These are phyloP conservation scores for Callorhinus ursinus DNA, from an alignment of 2,113 vertebrate species.

Conservation along the genomic window DNA sequence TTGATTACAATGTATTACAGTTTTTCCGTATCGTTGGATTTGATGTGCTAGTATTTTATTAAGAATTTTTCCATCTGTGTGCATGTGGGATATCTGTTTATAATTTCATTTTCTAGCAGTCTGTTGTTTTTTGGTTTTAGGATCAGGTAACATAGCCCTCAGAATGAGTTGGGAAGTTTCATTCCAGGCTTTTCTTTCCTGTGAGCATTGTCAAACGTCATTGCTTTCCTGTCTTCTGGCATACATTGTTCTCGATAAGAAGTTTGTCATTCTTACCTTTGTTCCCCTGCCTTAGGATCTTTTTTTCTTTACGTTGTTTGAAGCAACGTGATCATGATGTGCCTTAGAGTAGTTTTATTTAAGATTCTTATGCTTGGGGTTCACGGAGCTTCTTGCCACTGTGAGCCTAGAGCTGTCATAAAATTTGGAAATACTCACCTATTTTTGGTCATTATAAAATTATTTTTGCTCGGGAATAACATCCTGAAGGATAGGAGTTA, in stretches of 20 bases:
- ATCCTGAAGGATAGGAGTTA: not conserved
- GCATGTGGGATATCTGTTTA: not conserved
- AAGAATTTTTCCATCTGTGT: not conserved
- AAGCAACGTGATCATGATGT: not conserved
- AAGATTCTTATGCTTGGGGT: not conserved
- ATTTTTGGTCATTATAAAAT: not conserved
- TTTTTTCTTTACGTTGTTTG: not conserved
- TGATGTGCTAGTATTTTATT: not conserved
- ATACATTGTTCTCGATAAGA: not conserved
- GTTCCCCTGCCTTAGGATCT: no score
- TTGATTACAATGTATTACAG: rapidly evolving
- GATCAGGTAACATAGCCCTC: not conserved
- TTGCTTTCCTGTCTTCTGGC: not conserved
- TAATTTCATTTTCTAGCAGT: not conserved
- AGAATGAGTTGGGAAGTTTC: not conserved
- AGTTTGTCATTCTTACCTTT: not conserved
- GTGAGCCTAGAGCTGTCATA: not conserved
- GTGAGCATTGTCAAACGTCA: not conserved
- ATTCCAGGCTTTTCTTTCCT: not conserved
- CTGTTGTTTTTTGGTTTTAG: not conserved
- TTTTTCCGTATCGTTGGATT: not conserved
- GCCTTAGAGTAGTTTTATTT: not conserved
- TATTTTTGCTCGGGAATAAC: not conserved
- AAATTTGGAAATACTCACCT: not conserved
- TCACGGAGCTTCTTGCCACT: not conserved